Conservation (phyloP, 2,797 vertebrate species). For the Peromyscus melanophrys region DNA sequence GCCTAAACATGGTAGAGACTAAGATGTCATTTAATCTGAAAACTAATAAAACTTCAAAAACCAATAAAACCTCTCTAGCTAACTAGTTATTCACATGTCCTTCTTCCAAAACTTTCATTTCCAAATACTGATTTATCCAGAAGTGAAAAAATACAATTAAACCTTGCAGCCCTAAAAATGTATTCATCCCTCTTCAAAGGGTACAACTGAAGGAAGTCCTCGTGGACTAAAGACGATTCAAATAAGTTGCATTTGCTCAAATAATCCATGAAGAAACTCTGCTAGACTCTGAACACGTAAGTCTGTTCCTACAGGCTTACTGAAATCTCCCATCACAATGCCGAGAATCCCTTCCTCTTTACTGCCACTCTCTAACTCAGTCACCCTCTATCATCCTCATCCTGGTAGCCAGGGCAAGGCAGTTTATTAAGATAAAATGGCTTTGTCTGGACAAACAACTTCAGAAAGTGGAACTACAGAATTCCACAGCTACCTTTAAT, state of each 20-base stretch:
- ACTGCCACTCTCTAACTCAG: neutral
- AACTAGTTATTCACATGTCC: neutral
- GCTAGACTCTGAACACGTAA: neutral
- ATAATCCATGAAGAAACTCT: neutral
- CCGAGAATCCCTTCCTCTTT: neutral
- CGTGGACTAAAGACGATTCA: neutral
- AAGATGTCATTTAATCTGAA: neutral
- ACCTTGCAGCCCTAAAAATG: too few species aligned
- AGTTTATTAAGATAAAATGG: neutral
- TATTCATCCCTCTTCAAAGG: neutral
- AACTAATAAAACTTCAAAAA: slow-evolving; percentile 22
- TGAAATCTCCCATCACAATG: neutral
- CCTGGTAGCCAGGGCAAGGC: too few species aligned
- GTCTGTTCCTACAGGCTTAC: neutral
- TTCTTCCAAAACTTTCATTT: neutral
- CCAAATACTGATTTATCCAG: neutral
- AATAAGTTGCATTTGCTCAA: neutral
- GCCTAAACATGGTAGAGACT: neutral
- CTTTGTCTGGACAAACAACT: neutral
- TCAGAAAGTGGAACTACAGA: neutral
- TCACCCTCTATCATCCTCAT: neutral
- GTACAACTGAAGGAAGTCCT: neutral
- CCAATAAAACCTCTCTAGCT: neutral
- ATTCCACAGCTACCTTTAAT: neutral
- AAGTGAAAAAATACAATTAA: too few species aligned